Conservation (phyloP, 2,113 vertebrate genomes). For the Callocephalon fimbriatum region DNA sequence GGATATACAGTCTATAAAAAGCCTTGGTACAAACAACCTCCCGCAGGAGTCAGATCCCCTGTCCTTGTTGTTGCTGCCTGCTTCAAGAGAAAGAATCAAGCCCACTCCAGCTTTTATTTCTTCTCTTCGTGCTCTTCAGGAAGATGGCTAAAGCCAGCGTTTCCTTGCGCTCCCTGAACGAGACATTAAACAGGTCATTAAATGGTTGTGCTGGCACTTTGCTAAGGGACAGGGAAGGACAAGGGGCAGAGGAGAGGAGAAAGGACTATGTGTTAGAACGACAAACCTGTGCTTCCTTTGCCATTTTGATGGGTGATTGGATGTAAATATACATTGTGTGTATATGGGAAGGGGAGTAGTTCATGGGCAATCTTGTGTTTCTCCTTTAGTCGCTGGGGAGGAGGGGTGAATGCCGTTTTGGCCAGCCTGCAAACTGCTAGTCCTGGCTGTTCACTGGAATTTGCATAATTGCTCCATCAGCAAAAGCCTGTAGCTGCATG, state of each 20-base stretch:
- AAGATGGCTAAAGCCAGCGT: slow-evolving; percentile 72
- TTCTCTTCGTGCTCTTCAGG: not conserved
- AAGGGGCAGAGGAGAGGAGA: not conserved
- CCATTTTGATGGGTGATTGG: rapidly evolving
- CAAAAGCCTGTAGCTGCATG: not conserved
- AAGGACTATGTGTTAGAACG: not conserved
- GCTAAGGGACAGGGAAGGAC: not conserved
- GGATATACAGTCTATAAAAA: slow-evolving; percentile 79
- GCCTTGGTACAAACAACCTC: slow-evolving; percentile 63
- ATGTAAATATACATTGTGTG: rapidly evolving
- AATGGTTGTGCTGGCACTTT: not conserved
- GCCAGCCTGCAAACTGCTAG: not conserved
- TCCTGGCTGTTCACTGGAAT: not conserved
- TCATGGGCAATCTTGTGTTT: not conserved
- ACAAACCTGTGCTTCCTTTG: not conserved
- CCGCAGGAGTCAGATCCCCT: slow-evolving; percentile 1
- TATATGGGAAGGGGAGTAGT: not conserved
- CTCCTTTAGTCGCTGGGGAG: not conserved
- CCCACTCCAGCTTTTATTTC: not conserved
- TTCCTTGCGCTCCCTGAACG: slow-evolving; percentile 72
- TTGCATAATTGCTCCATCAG: not conserved
- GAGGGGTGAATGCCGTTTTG: not conserved
- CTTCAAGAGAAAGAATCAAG: slow-evolving; percentile 6
- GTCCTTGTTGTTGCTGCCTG: not conserved
- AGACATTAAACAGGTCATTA: slow-evolving; percentile 72